Conservation (phyloP, 2,797 vertebrate species). For the Anisognathus igniventris region DNA sequence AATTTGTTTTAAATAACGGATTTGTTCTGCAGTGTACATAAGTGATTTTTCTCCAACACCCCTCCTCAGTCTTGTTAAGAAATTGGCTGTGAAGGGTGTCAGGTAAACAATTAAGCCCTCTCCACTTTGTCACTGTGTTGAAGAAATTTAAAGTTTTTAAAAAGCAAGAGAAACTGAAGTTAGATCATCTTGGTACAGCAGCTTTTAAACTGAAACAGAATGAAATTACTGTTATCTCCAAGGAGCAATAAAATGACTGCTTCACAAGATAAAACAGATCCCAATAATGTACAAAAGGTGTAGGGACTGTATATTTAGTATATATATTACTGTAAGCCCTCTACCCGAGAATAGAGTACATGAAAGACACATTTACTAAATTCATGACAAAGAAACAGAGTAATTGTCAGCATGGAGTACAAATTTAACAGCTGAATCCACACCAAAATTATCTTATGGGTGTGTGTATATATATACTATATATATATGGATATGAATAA, state of each 20-base stretch:
- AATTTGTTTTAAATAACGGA: background rate
- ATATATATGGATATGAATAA: background rate
- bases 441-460: background rate
- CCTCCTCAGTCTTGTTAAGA: background rate
- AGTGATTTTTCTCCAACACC: background rate
- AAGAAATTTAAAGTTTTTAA: background rate
- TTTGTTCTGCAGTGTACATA: background rate
- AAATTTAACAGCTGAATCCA: background rate
- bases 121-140: background rate
- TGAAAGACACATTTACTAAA: background rate
- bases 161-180: background rate
- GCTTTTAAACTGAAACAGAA: background rate
- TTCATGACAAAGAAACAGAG: background rate
- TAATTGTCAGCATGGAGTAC: background rate
- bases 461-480: accelerated
- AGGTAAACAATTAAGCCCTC: background rate
- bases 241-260: background rate
- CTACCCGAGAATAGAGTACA: background rate
- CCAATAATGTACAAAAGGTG: background rate
- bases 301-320: background rate
- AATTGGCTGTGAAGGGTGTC: background rate
- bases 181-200: background rate
- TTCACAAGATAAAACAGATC: background rate
- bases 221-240: background rate
- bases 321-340: background rate